A percentile compares a stretch with the other conserved stretches of the same genome.
Evolutionary conservation across 2,797 vertebrate species (phyloP).

Genomic region (Coccyzus lansbergi): DNA sequence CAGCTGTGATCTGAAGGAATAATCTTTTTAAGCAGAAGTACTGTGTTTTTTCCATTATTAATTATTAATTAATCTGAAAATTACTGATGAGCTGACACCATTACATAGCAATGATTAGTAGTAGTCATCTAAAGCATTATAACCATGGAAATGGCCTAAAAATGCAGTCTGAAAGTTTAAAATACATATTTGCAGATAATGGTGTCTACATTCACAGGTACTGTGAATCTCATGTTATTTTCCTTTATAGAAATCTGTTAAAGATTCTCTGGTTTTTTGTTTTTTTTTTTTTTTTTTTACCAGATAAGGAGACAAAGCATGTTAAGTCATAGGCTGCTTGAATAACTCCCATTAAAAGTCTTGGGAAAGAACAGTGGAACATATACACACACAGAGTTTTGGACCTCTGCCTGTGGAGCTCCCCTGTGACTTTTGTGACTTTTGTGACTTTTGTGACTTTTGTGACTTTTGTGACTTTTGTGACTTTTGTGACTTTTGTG

Average conservation of each 20-base stretch:
- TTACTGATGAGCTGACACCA: neutral
- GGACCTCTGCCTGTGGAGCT: too few relatives aligned
- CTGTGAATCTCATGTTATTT: neutral
- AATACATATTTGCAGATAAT: neutral
- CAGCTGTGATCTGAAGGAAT: neutral
- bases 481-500: too few relatives aligned
- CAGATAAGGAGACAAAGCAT: neutral
- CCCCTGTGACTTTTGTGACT: too few relatives aligned
- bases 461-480: too few relatives aligned
- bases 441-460: too few relatives aligned
- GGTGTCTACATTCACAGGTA: neutral
- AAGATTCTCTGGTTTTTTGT: neutral
- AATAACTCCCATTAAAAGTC: neutral
- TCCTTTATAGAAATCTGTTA: neutral
- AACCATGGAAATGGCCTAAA: neutral
- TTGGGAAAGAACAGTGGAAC: neutral
- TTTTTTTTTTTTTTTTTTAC: neutral
- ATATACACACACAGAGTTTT: neutral
- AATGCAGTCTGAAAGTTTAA: neutral
- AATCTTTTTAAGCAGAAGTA: neutral
- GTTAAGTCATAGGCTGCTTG: neutral
- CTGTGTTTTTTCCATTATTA: neutral
- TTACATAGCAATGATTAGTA: neutral
- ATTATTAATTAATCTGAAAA: neutral
- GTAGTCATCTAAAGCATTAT: neutral